Base-by-base conservation (phyloP, 2,888 invertebrate species). In the Coleophora deauratella region DNA sequence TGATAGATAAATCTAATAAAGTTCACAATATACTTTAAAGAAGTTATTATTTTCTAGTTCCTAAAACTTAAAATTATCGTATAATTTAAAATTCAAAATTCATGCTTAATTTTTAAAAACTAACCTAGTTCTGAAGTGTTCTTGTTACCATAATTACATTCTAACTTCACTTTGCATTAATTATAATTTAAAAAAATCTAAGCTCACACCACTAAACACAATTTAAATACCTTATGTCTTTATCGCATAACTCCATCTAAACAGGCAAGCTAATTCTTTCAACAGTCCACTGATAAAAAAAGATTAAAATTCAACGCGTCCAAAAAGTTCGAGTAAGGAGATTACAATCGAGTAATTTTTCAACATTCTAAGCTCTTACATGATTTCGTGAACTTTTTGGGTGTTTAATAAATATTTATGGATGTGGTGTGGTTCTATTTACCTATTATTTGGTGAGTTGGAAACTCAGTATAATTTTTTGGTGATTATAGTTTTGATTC, bases 321-420 rank as follows among this genome's bases (percentile, higher is more conserved):
- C 54, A 44, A 50, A 55, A 54, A 62, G 65, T 71, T 72, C 62
- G 50, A 56, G 59, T 62, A 68, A 65, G 56, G 36, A 51, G 66
- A 74, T 72, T 65, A 65, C 43, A 41, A 53, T 54, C 57, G 48
- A 59, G 59, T 62, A 62, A 66, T 71, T 70, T 21, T 62, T 61
- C 52, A 58, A 59, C 64, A 61, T 68, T 72, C 66, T 63, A 47
- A 56, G 54, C 61, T 57, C 59, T 70, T 71, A 64, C 67, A 66
- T 58, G 59, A 61, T 61, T 52, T 59, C 57, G 57, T 51, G 54
- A 54, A 59, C 62, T 51, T 57, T 56, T 54, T 44, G 37, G 21
- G 21, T 6, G 21, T 35, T 44, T 37, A 56, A 60, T 66, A 63
- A 62, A 68, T 67, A 69, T 68, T 66, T 62, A 71, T 71, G 57